Percentiles rank a stretch among this genome's conserved stretches.
Evolutionary conservation across 2,888 invertebrate genomes (phyloP).

Genomic region (Dicycla oo): DNA sequence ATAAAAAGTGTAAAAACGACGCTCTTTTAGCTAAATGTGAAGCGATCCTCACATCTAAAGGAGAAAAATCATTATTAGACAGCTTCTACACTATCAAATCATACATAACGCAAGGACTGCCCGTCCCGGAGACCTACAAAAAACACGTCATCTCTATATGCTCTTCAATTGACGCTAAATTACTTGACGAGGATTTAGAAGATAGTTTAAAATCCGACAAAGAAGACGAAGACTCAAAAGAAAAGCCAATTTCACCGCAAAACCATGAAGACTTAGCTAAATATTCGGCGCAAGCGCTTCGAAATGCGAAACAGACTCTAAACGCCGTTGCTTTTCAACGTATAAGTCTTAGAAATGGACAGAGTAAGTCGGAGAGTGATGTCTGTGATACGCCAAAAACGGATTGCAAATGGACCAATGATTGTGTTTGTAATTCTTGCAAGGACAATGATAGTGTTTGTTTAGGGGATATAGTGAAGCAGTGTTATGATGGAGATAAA

Average conservation of each 20-base stretch:
- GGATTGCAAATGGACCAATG: constrained; percentile 86
- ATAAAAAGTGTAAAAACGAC: constrained; percentile 76
- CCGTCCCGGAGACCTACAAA: constrained; percentile 84
- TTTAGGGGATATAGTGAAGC: constrained; percentile 78
- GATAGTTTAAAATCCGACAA: constrained; percentile 71
- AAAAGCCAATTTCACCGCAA: constrained; percentile 69
- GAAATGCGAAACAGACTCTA: constrained; percentile 83
- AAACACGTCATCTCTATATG: constrained; percentile 85
- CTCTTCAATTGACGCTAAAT: constrained; percentile 82
- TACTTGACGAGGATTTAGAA: constrained; percentile 81
- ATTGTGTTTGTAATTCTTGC: constrained; percentile 81
- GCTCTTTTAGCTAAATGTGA: constrained; percentile 83
- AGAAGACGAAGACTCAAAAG: constrained; percentile 61
- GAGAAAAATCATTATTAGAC: constrained; percentile 82
- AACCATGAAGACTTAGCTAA: constrained; percentile 83
- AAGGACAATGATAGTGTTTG: constrained; percentile 76
- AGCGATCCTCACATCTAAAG: constrained; percentile 81
- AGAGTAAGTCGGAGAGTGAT: constrained; percentile 83
- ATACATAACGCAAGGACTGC: constrained; percentile 82
- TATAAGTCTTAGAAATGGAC: constrained; percentile 77
- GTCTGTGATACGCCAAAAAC: constrained; percentile 82
- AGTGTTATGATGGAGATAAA: constrained; percentile 75
- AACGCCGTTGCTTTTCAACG: constrained; percentile 85
- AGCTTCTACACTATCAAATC: constrained; percentile 85
- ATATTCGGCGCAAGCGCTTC: constrained; percentile 83